Evolutionary conservation across 2,888 invertebrate genomes (phyloP), one percentile per base, ranked within the genome.

Genomic region (Melanargia galathea): DNA sequence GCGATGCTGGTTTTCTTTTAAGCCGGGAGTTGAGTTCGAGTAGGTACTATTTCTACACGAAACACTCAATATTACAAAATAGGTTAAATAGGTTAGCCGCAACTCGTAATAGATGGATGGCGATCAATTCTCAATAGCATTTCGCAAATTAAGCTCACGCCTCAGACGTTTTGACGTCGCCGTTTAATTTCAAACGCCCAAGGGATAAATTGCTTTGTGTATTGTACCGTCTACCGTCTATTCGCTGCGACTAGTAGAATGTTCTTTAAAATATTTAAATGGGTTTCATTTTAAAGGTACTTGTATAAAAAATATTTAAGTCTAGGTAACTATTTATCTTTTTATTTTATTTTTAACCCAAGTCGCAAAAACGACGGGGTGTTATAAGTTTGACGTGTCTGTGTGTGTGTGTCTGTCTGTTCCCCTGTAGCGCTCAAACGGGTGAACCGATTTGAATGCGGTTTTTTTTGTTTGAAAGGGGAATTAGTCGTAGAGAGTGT

Each of bases 171-270:
- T 38, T 51, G 38, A 48, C 35, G 54, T 16, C 33, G 46, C 55
- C 56, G 46, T 38, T 61, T 48, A 61, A 57, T 62, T 62, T 57
- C 30, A 43, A 40, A n/a, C 26, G 61, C 33, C 30, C 33, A 3
- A 20, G 55, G 55, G 55, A 55, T 38, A 26, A 61, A 55, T 55
- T 24, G 43, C 26, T 61, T 43, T 54, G 48, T 30, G 54, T 54
- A 33, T 33, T 52, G 35, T 30, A 10, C 22, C n/a, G n/a, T n/a
- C n/a, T n/a, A n/a, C n/a, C n/a, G 51, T 22, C 38, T 22, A 49
- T 35, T 52, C 33, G 52, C 11, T 49, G 30, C 16, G 30, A 2
- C 30, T 30, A 24, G 8, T 49, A 8, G 24, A 26, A 26, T 16
- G 16, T 30, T 30, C 26, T 30, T 49, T 26, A 4, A 26, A 26